These are phyloP conservation scores for Trichogramma evanescens DNA, from an alignment of 2,888 invertebrate species.

Conservation along the genomic window DNA sequence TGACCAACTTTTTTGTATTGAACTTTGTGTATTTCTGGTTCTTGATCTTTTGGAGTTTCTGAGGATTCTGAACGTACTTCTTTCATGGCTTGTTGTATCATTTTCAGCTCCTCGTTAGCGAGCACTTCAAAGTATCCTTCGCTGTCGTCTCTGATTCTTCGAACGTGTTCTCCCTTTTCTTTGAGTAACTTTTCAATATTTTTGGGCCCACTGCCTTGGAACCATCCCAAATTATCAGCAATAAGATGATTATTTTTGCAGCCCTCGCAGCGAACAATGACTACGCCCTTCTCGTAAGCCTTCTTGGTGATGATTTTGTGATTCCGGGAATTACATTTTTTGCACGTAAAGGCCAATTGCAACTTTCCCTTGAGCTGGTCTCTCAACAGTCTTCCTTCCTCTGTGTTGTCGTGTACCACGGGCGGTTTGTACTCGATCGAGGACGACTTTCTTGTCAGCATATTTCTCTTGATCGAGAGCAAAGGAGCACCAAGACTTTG, in stretches of 20 bases:
- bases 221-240: constrained; percentile 95
- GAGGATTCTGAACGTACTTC: neutral
- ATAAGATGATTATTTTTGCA: constrained; percentile 89
- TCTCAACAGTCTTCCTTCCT: constrained; percentile 23
- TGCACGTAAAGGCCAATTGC: constrained; percentile 78
- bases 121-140: constrained; percentile 51
- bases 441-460: neutral
- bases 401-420: neutral
- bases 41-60: neutral
- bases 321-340: constrained; percentile 74
- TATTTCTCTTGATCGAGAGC: neutral
- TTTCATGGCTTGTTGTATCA: constrained; percentile 9
- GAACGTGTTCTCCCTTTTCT: constrained; percentile 78
- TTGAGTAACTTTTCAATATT: constrained; percentile 89
- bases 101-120: constrained; percentile 39
- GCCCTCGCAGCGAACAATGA: constrained; percentile 82
- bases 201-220: constrained; percentile 67
- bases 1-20: constrained; percentile 10
- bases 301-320: constrained; percentile 74
- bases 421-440: neutral
- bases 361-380: constrained; percentile 54
- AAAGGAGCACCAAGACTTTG: constrained; percentile 2
- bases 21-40: constrained; percentile 4
- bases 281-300: constrained; percentile 82
- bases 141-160: constrained; percentile 46